Evolutionary conservation across 2,888 invertebrate species (phyloP).

Genomic region (Scaptomyza polygonia): DNA sequence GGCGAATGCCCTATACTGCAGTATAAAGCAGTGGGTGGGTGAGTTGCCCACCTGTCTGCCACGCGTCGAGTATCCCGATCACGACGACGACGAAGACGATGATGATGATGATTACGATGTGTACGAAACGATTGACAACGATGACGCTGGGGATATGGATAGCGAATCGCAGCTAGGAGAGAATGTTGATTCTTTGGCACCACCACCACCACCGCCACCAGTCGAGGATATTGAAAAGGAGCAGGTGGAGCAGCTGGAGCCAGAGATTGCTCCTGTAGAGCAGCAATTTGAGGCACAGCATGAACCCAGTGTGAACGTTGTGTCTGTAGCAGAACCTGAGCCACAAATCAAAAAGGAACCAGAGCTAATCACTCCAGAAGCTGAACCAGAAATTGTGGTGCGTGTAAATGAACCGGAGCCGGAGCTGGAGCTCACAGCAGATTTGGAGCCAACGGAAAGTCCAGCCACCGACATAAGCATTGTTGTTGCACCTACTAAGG

Average conservation of each 20-base stretch:
- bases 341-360: constrained; percentile 2
- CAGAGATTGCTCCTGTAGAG: constrained; percentile 4
- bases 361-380: neutral
- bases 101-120: constrained; percentile 56
- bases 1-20: constrained; percentile 86
- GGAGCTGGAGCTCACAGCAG: neutral
- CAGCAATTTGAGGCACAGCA: neutral
- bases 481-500: constrained; percentile 66
- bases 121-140: constrained; percentile 54
- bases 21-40: constrained; percentile 86
- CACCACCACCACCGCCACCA: constrained; percentile 63
- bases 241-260: neutral
- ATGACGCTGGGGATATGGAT: constrained; percentile 44
- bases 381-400: constrained; percentile 25
- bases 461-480: constrained; percentile 63
- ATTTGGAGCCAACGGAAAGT: neutral
- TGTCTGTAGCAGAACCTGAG: neutral
- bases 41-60: constrained; percentile 85
- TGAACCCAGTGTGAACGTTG: neutral
- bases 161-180: constrained; percentile 8
- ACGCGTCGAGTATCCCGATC: constrained; percentile 62
- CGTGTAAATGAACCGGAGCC: neutral
- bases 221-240: constrained; percentile 17
- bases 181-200: constrained; percentile 38
- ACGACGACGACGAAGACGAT: constrained; percentile 44